Evolutionary conservation across 2,113 vertebrate genomes (phyloP), one percentile per base, ranked within the genome.

Genomic region (Channa maculata): DNA sequence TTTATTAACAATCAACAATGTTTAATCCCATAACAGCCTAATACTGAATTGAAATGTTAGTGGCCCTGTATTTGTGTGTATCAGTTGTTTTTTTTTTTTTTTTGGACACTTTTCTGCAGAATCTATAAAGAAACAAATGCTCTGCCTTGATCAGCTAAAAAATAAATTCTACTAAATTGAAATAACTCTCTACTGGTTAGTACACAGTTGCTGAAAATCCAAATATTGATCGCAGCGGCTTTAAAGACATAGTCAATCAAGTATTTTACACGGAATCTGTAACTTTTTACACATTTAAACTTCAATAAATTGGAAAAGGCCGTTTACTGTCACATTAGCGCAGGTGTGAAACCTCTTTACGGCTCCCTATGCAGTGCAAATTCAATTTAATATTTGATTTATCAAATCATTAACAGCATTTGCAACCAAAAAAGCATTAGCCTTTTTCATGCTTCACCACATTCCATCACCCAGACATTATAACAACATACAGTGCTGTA

Each of bases 1-100:
- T 77, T 71, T 76, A 50, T 65, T 65, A 70, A 69, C 3, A 71
- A 63, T 63, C 75, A 66, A 43, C 39, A 45, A 60, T 4, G 15
- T 74, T 71, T 53, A 45, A 62, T 62, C 64, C 58, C 58, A 65
- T 24, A 49, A 2, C 5, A 66, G 65, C 50, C 6, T 39, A 14
- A 55, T 13, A 58, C 15, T 0, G 49, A 53, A 53, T 34, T 72
- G 0, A 46, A 67, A 63, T 51, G 33, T 65, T 61, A 52, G 74
- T 74, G 49, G 52, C 37, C 11, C 61, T 6, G 59, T 46, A 68
- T 68, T 79, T 67, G 66, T 45, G 13, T 13, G 41, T 13, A 54
- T 15, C 0, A 41, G 41, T 57, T 45, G 6, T 4, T 5, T 59
- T 59, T n/a, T 45, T 43, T 15, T 6, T 36, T 10, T 8, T 45